A percentile compares a stretch with the other conserved stretches of the same genome.
phyloP scores from a whole-genome alignment of 2,113 vertebrate species.

The Nymphicus hollandicus region DNA sequence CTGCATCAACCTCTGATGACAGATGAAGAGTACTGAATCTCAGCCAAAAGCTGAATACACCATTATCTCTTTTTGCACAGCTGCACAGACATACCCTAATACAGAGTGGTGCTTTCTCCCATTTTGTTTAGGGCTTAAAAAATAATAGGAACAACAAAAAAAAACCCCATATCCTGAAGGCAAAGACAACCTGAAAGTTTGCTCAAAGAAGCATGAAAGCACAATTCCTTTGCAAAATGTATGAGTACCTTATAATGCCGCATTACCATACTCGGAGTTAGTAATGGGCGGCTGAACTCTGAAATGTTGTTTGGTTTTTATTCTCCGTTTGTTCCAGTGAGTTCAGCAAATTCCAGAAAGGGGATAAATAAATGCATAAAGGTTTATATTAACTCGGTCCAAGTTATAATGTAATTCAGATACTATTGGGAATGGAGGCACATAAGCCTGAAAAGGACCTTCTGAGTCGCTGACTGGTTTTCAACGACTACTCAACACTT shows the following conservation, averaged over 20 bases:
- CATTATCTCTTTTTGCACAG: slow-evolving; percentile 69
- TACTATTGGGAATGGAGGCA: background rate
- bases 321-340: background rate
- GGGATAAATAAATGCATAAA: slow-evolving; percentile 22
- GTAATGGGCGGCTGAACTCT: slow-evolving; percentile 21
- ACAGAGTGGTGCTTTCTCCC: background rate
- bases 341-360: background rate
- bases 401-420: background rate
- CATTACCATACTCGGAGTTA: slow-evolving; percentile 29
- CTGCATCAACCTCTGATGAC: slow-evolving; percentile 55
- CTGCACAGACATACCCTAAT: slow-evolving; percentile 35
- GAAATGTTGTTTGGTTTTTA: background rate
- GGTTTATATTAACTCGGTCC: slow-evolving; percentile 23
- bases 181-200: slow-evolving; percentile 60
- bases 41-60: slow-evolving; percentile 65
- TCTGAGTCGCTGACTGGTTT: background rate
- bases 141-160: background rate
- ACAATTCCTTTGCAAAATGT: slow-evolving; percentile 18
- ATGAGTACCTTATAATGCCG: slow-evolving; percentile 17
- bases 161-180: slow-evolving; percentile 20
- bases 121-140: slow-evolving; percentile 33
- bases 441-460: background rate
- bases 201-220: slow-evolving; percentile 55
- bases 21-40: slow-evolving; percentile 65
- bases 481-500: background rate